phyloP scores from a whole-genome alignment of 2,888 invertebrate genomes.

The Polymixis lichenea region DNA sequence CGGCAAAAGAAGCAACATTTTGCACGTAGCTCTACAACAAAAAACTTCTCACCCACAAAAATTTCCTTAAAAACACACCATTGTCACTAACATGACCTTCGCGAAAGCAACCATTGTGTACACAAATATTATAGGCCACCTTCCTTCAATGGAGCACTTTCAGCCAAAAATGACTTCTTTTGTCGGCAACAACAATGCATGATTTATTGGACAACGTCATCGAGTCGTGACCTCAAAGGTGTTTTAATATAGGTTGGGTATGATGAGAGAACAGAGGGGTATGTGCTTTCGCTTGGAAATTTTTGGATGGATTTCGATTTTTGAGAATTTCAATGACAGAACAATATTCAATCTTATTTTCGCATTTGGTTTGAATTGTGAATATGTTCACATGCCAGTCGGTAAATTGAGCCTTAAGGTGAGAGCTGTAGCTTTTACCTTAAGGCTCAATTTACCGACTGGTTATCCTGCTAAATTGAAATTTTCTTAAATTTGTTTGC shows the following conservation, averaged over 20 bases:
- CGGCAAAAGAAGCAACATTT: slow-evolving; percentile 10
- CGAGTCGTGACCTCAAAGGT: slow-evolving; percentile 71
- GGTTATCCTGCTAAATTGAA: too few species aligned
- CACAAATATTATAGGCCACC: slow-evolving; percentile 76
- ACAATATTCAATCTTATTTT: neutral
- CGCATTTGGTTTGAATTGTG: neutral
- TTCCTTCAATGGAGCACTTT: slow-evolving; percentile 82
- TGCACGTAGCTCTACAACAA: neutral
- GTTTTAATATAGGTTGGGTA: slow-evolving; percentile 61
- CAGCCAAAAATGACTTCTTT: slow-evolving; percentile 88
- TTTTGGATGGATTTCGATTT: neutral
- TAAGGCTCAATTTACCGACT: too few species aligned
- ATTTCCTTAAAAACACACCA: slow-evolving; percentile 45
- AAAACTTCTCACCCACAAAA: slow-evolving; percentile 24
- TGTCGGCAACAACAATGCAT: slow-evolving; percentile 86
- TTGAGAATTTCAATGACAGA: neutral
- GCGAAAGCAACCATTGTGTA: slow-evolving; percentile 64
- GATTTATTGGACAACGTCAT: slow-evolving; percentile 80
- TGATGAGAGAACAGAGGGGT: slow-evolving; percentile 37
- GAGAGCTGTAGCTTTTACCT: too few species aligned
- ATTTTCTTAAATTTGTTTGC: too few species aligned
- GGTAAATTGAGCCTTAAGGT: neutral
- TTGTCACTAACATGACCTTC: slow-evolving; percentile 66
- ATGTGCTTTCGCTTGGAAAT: neutral
- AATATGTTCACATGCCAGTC: neutral